Evolutionary conservation across 2,113 vertebrate species (phyloP), one percentile per base, ranked within the genome.

Genomic region (Platycercus adscitus): DNA sequence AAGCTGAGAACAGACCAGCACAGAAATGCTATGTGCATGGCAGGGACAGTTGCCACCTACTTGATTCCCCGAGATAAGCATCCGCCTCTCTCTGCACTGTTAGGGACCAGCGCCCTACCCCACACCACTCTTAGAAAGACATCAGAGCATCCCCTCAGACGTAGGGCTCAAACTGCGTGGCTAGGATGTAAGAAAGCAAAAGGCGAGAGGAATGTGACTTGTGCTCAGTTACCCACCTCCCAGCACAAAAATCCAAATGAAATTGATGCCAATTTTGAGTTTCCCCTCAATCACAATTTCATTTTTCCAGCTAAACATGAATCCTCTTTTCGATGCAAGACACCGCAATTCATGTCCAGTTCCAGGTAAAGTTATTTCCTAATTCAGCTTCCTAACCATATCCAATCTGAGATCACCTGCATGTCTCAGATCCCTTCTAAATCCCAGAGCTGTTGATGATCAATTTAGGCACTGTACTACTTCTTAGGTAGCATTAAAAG

Each of bases 281-380:
- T 88, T 71, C 5, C 24, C 13, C 15, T 66, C 41, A 83, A 86
- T 56, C 31, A 5, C 41, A 52, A 10, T 65, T 95, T 88, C 24
- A 69, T 88, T 81, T 88, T 78, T 77, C 63, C 39, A 24, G 72
- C 43, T 76, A 29, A 76, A 78, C 17, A 14, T 44, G 46, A 86
- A 63, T 75, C 24, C 10, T 78, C 41, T 70, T 70, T 85, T 52
- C 23, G 75, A 37, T 26, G 50, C 17, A 43, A 79, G 35, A 81
- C 17, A 64, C 12, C 1, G 2, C 29, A 85, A 46, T 81, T 81
- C 26, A 60, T 50, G 28, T 84, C 46, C 77, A 58, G 20, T 77
- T 88, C 47, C 71, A 85, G 44, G 70, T 72, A 70, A 93, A 90
- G 49, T 49, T 9, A 78, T 68, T 83, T 94, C 53, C 71, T 91